Evolutionary conservation across 1,140 invertebrate species (phyloP), one percentile per base, ranked within the genome.

Genomic region (Eriosoma lanigerum): DNA sequence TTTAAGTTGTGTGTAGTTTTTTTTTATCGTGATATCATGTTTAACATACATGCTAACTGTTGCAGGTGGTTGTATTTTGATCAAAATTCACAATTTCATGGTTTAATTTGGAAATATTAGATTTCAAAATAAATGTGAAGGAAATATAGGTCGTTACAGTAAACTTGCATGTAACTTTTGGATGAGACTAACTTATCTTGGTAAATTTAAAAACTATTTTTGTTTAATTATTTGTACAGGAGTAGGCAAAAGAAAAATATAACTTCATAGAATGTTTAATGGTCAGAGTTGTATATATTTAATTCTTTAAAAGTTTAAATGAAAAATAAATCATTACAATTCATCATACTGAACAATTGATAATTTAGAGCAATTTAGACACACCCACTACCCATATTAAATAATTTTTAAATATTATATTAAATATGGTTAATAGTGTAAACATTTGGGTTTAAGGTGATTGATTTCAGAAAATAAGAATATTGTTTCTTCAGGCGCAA

Each of bases 371-470:
- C 6, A 1, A 44, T 66, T 66, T 46, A 52, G 48, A 52, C 48
- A 72, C 68, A 72, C 48, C 68, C 48, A 26, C 46, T 46, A 72
- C 48, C 68, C 48, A 26, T 24, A 50, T 50, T 72, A 29, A 50
- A 72, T 72, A 32, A n/a, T 29, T 29, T 29, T 52, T 50, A 52
- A 72, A 72, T 52, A 52, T 50, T 72, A 52, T 52, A 19, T 52
- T 50, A 5, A 72, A 72, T 72, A 10, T 72, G 24, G 68, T 72
- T 72, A 72, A 72, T 72, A 72, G 68, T 72, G 46, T 72, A 50
- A 72, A 50, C 68, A 52, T 72, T 72, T 72, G 68, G 68, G n/a
- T 76, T 76, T 76, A 76, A 76, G 72, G 72, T 76, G 72, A 76
- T 76, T 76, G 29, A 76, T 76, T 58, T 58, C 50, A 58, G 72